These are phyloP conservation scores for Leptopilina syphax DNA, from an alignment of 2,888 invertebrate genomes.

Conservation along the genomic window DNA sequence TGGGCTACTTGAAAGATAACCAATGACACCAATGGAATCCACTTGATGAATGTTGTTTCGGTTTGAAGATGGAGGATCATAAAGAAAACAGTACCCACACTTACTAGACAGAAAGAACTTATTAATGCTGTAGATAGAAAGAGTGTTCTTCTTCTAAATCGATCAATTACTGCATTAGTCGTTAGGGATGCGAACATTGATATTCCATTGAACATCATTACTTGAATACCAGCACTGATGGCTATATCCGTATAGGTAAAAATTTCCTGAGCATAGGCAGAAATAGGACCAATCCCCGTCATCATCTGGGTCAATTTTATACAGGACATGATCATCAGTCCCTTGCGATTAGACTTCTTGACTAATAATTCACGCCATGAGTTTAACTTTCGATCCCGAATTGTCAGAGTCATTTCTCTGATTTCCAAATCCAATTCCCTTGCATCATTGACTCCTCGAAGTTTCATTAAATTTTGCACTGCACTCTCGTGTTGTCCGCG, in stretches of 20 bases:
- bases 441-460: conserved; percentile 76
- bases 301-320: conserved; percentile 82
- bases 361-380: conserved; percentile 74
- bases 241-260: conserved; percentile 79
- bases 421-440: conserved; percentile 79
- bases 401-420: conserved; percentile 60
- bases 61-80: conserved; percentile 76
- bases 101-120: conserved; percentile 78
- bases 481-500: conserved; percentile 79
- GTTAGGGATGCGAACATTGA: conserved; percentile 80
- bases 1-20: conserved; percentile 82
- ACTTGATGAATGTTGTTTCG: conserved; percentile 77
- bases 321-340: conserved; percentile 80
- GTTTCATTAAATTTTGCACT: conserved; percentile 78
- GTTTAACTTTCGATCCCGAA: background rate
- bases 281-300: conserved; percentile 81
- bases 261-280: conserved; percentile 81
- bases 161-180: conserved; percentile 81
- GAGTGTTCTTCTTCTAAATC: conserved; percentile 81
- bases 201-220: conserved; percentile 79
- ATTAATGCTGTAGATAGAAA: conserved; percentile 80
- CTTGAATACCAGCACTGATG: conserved; percentile 78
- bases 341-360: conserved; percentile 78
- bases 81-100: conserved; percentile 79
- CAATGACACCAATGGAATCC: conserved; percentile 81